phyloP scores from a whole-genome alignment of 2,797 vertebrate genomes.

The Allochrocebus solatus region DNA sequence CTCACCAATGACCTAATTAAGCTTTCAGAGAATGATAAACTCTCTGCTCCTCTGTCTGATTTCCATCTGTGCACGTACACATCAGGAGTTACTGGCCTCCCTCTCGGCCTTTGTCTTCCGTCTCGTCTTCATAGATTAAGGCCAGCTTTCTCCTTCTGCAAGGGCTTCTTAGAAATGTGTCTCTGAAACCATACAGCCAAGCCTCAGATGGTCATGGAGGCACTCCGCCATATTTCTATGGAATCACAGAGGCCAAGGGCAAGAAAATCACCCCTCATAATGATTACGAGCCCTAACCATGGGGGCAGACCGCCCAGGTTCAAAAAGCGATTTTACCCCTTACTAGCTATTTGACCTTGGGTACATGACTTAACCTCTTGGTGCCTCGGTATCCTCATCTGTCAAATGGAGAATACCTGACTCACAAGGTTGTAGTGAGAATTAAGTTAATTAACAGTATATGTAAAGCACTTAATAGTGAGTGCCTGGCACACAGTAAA shows the following conservation, averaged over 20 bases:
- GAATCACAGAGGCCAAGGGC: background rate
- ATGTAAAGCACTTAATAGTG: background rate
- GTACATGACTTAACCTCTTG: background rate
- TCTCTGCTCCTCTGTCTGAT: constrained; percentile 23
- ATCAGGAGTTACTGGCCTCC: background rate
- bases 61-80: constrained; percentile 35
- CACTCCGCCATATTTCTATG: background rate
- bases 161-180: background rate
- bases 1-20: constrained; percentile 76
- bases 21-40: constrained; percentile 64
- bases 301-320: background rate
- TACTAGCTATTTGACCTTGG: background rate
- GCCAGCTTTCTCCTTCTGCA: background rate
- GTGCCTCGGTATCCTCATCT: background rate
- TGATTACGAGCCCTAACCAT: background rate
- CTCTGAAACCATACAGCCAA: background rate
- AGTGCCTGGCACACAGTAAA: background rate
- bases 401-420: background rate
- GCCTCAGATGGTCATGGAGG: background rate
- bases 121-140: background rate
- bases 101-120: background rate
- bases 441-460: background rate
- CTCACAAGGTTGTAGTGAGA: background rate
- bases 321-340: background rate
- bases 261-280: background rate